Base-by-base conservation (phyloP, 37 sponge, comb jelly and placozoan genomes). In the Cliona cf. orientalis region DNA sequence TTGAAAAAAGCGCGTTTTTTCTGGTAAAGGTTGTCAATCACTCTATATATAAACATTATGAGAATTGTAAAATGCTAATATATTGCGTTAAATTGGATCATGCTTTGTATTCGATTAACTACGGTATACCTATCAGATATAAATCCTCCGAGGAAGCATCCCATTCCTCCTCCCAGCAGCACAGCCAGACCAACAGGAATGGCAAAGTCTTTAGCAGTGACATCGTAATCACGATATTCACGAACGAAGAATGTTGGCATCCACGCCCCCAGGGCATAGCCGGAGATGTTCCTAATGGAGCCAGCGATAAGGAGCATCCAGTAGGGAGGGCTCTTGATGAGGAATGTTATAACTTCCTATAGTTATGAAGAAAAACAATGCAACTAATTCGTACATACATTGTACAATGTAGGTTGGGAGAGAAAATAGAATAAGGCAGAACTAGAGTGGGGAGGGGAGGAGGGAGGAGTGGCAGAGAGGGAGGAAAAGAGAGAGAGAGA, bases 181-280 rank as follows among this genome's bases (percentile, higher is more conserved):
- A 91, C 89, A 31, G 82, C 89, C 29, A 95, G 71, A 4, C 89
- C 95, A 31, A 85, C 91, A 22, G 65, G 84, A 38, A 80, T 60
- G 22, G 91, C 86, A 58, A 82, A 95, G 58, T 90, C 83, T 33
- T 38, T 46, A 22, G 92, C 66, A 17, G n/a, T 22, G 33, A 82
- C 71, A 19, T 70, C 66, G 63, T 75, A 90, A n/a, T n/a, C n/a
- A n/a, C n/a, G n/a, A n/a, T n/a, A n/a, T 46, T 81, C 40, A 34
- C 68, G 40, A 26, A 65, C 65, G 59, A 74, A 91, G 86, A 87
- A 95, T 1, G 95, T 91, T 11, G 95, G 89, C 1, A 95, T 86
- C 95, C 95, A 95, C 26, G 86, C 85, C 40, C 91, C 92, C 57
- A 95, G 46, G 57, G 95, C 85, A 74, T 95, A 95, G 66, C 95